phyloP scores from a whole-genome alignment of 2,113 vertebrate genomes.

The Meles meles region DNA sequence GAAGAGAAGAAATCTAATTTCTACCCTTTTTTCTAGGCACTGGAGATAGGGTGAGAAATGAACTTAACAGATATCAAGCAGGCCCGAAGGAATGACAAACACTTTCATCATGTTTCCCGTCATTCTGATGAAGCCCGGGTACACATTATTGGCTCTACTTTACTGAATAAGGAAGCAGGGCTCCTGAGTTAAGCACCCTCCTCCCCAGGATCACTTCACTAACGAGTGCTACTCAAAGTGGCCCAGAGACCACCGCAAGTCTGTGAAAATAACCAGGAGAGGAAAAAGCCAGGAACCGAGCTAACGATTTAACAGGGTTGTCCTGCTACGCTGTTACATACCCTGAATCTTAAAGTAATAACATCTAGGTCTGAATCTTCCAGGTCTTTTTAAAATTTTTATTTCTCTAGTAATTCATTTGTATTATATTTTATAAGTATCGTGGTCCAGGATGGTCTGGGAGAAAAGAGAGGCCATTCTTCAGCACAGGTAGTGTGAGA shows the following conservation, averaged over 20 bases:
- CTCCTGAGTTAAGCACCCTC: not conserved
- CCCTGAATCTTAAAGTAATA: not conserved
- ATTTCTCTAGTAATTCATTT: not conserved
- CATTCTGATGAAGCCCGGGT: not conserved
- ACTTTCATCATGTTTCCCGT: not conserved
- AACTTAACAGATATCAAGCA: not conserved
- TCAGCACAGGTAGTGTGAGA: fast-evolving
- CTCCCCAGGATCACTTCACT: not conserved
- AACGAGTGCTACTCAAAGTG: no score
- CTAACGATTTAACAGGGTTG: not conserved
- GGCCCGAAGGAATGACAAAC: not conserved
- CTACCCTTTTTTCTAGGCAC: not conserved
- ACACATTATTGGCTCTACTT: not conserved
- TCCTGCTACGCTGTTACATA: not conserved
- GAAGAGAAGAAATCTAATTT: not conserved
- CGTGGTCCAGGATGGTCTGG: not conserved
- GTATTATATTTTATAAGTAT: not conserved
- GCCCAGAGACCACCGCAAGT: not conserved
- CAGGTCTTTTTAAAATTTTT: not conserved
- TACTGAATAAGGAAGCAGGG: not conserved
- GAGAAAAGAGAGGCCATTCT: not conserved
- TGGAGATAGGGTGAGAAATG: not conserved
- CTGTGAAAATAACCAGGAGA: not conserved
- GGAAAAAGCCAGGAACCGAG: no score
- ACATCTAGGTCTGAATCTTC: not conserved